Percentiles rank a stretch among this genome's conserved stretches.
These are phyloP conservation scores for Nemotelus nigrinus DNA, from an alignment of 2,888 invertebrate genomes.

Conservation along the genomic window DNA sequence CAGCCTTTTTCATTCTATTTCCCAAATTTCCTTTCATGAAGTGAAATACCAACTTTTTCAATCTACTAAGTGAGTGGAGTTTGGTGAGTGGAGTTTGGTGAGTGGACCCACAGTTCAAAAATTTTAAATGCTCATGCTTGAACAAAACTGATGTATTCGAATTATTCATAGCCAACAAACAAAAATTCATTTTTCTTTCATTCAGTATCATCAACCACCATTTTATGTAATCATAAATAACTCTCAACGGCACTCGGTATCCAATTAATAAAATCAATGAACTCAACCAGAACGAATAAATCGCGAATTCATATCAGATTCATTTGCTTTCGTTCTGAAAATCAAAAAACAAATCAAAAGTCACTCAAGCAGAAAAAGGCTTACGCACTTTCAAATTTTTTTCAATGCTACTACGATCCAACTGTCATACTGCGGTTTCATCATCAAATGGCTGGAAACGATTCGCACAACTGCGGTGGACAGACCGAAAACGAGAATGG, in stretches of 20 bases:
- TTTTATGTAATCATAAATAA: too few relatives aligned
- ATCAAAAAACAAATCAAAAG: slow-evolving; percentile 12
- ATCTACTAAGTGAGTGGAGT: too few relatives aligned
- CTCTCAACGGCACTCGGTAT: neutral
- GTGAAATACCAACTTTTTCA: too few relatives aligned
- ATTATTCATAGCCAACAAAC: too few relatives aligned
- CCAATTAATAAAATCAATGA: slow-evolving; percentile 21
- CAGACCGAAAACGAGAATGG: neutral
- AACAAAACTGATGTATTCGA: too few relatives aligned
- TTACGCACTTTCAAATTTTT: slow-evolving; percentile 10
- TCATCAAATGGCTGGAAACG: slow-evolving; percentile 16
- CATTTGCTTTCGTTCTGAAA: slow-evolving; percentile 2
- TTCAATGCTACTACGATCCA: neutral
- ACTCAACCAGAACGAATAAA: slow-evolving; percentile 13
- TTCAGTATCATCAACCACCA: too few relatives aligned
- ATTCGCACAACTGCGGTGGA: slow-evolving; percentile 1
- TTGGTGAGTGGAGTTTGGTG: too few relatives aligned
- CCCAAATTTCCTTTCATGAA: too few relatives aligned
- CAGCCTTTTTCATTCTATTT: too few relatives aligned
- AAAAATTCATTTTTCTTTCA: too few relatives aligned
- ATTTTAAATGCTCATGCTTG: too few relatives aligned
- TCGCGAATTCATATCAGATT: slow-evolving; percentile 21
- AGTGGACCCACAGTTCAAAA: too few relatives aligned
- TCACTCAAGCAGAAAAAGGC: slow-evolving; percentile 30
- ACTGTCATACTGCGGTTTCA: neutral